Conservation (phyloP, 2,797 vertebrate genomes). For the Sebastes itinus region DNA sequence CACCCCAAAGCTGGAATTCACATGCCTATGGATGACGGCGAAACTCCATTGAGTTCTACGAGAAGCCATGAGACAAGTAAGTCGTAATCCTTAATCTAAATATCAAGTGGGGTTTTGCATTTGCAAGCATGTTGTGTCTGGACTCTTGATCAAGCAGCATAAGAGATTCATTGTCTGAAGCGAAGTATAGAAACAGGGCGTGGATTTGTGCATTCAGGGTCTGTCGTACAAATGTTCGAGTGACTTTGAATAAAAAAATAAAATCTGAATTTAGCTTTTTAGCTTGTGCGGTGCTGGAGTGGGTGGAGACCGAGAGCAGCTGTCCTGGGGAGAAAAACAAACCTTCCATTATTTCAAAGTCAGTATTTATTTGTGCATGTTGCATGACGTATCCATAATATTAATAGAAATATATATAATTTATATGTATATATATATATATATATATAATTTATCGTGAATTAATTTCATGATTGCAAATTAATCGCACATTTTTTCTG, state of each 20-base stretch:
- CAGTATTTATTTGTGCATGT: background rate
- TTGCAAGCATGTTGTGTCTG: slow-evolving; percentile 64
- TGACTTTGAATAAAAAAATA: slow-evolving; percentile 33
- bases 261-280: slow-evolving; percentile 10
- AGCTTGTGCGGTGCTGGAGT: background rate
- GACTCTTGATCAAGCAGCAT: slow-evolving; percentile 56
- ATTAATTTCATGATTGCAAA: too few species aligned
- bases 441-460: too few species aligned
- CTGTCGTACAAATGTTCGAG: background rate
- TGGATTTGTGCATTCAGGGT: slow-evolving; percentile 42
- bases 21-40: slow-evolving; percentile 27
- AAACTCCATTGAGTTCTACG: slow-evolving; percentile 29
- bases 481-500: too few species aligned
- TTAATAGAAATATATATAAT: background rate
- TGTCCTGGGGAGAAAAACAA: background rate
- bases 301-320: background rate
- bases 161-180: slow-evolving; percentile 63
- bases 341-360: background rate
- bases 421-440: too few species aligned
- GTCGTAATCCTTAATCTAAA: slow-evolving; percentile 68
- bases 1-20: slow-evolving; percentile 31
- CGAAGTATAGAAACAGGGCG: slow-evolving; percentile 19
- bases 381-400: background rate
- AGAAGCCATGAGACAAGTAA: slow-evolving; percentile 36
- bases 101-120: slow-evolving; percentile 68